Evolutionary conservation across 2,113 vertebrate species (phyloP).

Genomic region (Alosa alosa): DNA sequence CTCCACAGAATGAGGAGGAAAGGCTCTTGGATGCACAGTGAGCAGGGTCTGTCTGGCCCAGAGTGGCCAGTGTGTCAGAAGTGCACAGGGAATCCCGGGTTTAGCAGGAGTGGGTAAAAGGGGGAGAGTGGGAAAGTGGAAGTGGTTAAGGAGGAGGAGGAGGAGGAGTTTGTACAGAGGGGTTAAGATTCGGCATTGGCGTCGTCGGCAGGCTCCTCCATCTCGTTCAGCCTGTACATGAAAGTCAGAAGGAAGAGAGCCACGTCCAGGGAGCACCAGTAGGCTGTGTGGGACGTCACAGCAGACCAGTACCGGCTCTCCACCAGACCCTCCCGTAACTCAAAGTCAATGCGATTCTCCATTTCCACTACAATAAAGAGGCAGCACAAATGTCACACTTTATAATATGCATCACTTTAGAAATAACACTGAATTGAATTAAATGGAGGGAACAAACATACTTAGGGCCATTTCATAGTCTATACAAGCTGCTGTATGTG

Average conservation of each 20-base stretch:
- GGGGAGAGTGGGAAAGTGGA: background rate
- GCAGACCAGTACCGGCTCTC: constrained; percentile 96
- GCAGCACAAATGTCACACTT: background rate
- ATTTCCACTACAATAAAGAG: constrained; percentile 77
- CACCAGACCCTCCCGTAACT: constrained; percentile 92
- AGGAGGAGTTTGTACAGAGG: constrained; percentile 3
- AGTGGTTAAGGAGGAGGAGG: background rate
- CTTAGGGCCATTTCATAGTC: no score
- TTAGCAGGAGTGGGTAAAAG: constrained; percentile 1
- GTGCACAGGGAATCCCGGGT: constrained; percentile 3
- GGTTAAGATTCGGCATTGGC: constrained; percentile 50
- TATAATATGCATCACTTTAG: background rate
- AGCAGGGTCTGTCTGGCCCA: constrained; percentile 34
- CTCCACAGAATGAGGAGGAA: constrained; percentile 24
- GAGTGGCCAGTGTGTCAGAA: background rate
- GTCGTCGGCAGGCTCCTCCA: constrained; percentile 50
- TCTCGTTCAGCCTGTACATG: constrained; percentile 83
- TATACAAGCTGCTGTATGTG: no score
- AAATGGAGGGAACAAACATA: no score
- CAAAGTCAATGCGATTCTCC: constrained; percentile 92
- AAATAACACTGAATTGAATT: background rate
- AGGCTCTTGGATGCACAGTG: constrained; percentile 42
- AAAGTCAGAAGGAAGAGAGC: constrained; percentile 94
- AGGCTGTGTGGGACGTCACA: constrained; percentile 93
- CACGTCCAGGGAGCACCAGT: constrained; percentile 94